These are phyloP conservation scores for Acanthosoma haemorrhoidale DNA, from an alignment of 2,888 invertebrate species.

Conservation along the genomic window DNA sequence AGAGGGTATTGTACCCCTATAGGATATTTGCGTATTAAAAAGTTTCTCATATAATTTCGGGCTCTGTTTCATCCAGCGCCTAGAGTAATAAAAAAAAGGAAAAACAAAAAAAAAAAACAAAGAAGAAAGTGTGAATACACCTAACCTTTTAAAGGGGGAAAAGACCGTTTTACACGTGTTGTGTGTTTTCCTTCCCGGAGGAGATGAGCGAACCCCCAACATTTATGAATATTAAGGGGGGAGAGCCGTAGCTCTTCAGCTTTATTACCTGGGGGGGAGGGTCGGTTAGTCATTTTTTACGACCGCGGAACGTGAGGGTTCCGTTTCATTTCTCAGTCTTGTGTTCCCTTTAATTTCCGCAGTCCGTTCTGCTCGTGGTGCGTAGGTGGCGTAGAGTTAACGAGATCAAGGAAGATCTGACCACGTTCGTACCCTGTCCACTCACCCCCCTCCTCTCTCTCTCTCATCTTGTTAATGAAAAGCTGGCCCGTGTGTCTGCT, in stretches of 20 bases:
- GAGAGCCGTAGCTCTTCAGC: not conserved
- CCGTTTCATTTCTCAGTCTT: not conserved
- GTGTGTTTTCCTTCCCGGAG: too few relatives aligned
- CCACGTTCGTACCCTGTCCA: too few relatives aligned
- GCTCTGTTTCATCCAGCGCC: too few relatives aligned
- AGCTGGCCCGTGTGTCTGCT: too few relatives aligned
- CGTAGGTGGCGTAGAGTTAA: too few relatives aligned
- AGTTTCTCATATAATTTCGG: too few relatives aligned
- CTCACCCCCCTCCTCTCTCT: too few relatives aligned
- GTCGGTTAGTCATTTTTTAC: constrained; percentile 1
- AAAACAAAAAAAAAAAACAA: not conserved
- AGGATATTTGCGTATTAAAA: too few relatives aligned
- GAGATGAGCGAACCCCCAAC: not conserved
- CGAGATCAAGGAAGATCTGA: too few relatives aligned
- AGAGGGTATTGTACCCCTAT: too few relatives aligned
- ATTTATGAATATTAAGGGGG: constrained; percentile 6
- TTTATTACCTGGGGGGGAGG: not conserved
- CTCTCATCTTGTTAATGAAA: too few relatives aligned
- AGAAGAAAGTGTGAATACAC: not conserved
- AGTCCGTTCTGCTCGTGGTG: not conserved
- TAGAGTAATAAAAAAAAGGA: too few relatives aligned
- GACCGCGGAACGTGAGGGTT: not conserved
- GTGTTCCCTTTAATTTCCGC: not conserved
- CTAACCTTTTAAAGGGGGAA: not conserved
- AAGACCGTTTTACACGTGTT: not conserved